Evolutionary conservation across 2,888 invertebrate species (phyloP).

Genomic region (Polydrusus cervinus): DNA sequence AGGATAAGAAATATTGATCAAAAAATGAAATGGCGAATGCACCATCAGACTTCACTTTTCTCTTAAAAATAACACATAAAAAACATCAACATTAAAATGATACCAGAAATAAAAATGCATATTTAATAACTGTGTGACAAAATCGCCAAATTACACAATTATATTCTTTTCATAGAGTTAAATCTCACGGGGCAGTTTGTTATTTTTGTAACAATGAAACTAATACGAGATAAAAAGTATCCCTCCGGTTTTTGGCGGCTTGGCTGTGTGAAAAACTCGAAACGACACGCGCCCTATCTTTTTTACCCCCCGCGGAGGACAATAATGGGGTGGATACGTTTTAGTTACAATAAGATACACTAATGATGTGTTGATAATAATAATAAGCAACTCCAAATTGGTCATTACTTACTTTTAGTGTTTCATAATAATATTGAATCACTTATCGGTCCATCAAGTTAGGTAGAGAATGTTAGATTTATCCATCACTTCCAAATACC

Average conservation of each 20-base stretch:
- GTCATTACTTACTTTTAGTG: too few species aligned
- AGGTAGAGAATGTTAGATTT: too few species aligned
- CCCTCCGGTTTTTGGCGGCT: constrained; percentile 41
- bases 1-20: too few species aligned
- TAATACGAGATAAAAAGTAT: constrained; percentile 47
- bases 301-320: constrained; percentile 49
- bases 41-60: too few species aligned
- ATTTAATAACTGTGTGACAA: constrained; percentile 39
- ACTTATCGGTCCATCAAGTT: too few species aligned
- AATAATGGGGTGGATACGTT: constrained; percentile 51
- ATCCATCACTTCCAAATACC: too few species aligned
- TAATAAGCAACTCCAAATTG: constrained; percentile 3
- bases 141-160: constrained; percentile 27
- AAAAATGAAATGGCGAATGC: too few species aligned
- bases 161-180: constrained; percentile 38
- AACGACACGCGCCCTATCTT: constrained; percentile 47
- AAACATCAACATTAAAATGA: too few species aligned
- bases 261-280: constrained; percentile 43
- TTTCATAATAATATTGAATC: too few species aligned
- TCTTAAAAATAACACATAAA: too few species aligned
- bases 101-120: too few species aligned
- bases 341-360: constrained; percentile 26
- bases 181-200: constrained; percentile 47
- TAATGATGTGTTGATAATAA: constrained; percentile 42
- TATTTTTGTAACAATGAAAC: constrained; percentile 47